Conservation (phyloP, 2,113 vertebrate genomes). For the Spilogale gracilis region DNA sequence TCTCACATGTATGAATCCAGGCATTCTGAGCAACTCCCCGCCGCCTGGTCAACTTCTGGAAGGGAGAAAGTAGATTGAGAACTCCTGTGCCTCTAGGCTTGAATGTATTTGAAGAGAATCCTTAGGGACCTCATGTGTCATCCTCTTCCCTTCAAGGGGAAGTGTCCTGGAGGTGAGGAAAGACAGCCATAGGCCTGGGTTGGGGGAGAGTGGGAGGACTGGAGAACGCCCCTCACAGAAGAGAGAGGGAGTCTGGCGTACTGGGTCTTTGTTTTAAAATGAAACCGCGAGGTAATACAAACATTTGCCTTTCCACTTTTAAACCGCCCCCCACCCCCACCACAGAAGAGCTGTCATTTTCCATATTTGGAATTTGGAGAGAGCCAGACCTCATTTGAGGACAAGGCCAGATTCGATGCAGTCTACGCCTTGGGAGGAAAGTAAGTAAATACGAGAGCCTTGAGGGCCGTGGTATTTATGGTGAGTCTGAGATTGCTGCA, state of each 20-base stretch:
- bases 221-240: background rate
- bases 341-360: constrained; percentile 41
- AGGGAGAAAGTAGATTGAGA: background rate
- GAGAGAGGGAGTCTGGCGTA: background rate
- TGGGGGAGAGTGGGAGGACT: background rate
- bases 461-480: background rate
- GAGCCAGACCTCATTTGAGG: constrained; percentile 20
- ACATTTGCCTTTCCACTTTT: constrained; percentile 46
- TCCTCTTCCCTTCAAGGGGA: background rate
- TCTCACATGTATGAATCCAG: background rate
- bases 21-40: background rate
- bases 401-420: background rate
- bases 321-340: background rate
- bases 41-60: background rate
- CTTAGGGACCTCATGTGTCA: background rate
- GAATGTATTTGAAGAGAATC: constrained; percentile 2
- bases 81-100: background rate
- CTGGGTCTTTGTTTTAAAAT: constrained; percentile 22
- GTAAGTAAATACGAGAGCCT: background rate
- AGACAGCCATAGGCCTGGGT: background rate
- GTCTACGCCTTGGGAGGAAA: background rate
- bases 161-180: background rate
- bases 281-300: background rate
- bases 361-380: constrained; percentile 70
- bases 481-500: background rate